Evolutionary conservation across 2,797 vertebrate genomes (phyloP).

Genomic region (Antennarius maculatus): DNA sequence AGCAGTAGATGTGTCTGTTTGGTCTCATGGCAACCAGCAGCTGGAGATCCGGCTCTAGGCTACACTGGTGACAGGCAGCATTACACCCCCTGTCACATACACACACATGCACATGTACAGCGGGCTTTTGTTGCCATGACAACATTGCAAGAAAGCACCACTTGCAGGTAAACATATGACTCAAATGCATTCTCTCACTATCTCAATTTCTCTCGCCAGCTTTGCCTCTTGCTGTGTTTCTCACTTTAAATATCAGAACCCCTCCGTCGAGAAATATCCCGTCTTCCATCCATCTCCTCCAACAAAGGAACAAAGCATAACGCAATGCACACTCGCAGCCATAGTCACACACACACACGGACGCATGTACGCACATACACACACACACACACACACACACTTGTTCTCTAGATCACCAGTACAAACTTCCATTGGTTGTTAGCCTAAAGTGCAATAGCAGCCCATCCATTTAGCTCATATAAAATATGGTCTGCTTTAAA

Average conservation of each 20-base stretch:
- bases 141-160: slow-evolving; percentile 54
- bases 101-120: slow-evolving; percentile 18
- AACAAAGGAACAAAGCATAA: slow-evolving; percentile 39
- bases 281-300: slow-evolving; percentile 14
- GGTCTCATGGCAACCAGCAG: slow-evolving; percentile 75
- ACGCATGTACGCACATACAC: no score
- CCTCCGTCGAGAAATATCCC: slow-evolving; percentile 25
- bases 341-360: neutral
- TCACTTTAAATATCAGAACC: slow-evolving; percentile 40
- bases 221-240: slow-evolving; percentile 27
- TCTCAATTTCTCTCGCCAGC: slow-evolving; percentile 31
- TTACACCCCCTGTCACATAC: slow-evolving; percentile 61
- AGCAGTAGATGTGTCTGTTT: slow-evolving; percentile 69
- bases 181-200: slow-evolving; percentile 41
- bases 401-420: slow-evolving; percentile 20
- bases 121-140: slow-evolving; percentile 61
- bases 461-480: slow-evolving; percentile 30
- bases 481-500: slow-evolving; percentile 13
- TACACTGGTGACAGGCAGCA: slow-evolving; percentile 68
- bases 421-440: slow-evolving; percentile 52
- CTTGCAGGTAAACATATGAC: slow-evolving; percentile 66
- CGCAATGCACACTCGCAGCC: slow-evolving; percentile 25
- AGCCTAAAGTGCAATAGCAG: slow-evolving; percentile 37
- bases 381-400: neutral
- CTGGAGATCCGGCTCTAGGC: slow-evolving; percentile 61